phyloP scores from a whole-genome alignment of 2,113 vertebrate species.

The Dromas ardeola region DNA sequence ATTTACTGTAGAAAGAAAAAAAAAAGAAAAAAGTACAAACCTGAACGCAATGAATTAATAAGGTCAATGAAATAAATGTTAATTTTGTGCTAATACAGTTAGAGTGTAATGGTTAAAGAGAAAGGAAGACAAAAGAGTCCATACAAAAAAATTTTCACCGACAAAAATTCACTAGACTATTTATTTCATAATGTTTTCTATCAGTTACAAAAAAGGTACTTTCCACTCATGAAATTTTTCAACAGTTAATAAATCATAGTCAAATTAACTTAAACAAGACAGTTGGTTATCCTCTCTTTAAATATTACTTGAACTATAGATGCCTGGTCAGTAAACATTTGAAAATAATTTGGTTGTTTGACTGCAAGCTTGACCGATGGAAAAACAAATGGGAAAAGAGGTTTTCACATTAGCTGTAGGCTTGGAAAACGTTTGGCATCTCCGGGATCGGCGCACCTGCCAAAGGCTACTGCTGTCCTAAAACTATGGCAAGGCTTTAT shows the following conservation, averaged over 20 bases:
- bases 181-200: neutral
- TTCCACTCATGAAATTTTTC: constrained; percentile 20
- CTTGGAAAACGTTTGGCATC: neutral
- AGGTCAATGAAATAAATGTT: constrained; percentile 64
- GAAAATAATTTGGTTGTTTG: neutral
- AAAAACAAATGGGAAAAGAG: neutral
- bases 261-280: neutral
- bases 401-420: neutral
- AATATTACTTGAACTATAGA: neutral
- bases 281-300: neutral
- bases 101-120: constrained; percentile 4
- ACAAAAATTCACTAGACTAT: constrained; percentile 1
- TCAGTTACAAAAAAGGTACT: neutral
- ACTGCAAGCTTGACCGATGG: neutral
- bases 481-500: neutral
- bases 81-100: constrained; percentile 36
- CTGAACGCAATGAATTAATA: constrained; percentile 54
- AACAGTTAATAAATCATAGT: neutral
- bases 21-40: neutral
- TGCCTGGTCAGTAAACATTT: neutral
- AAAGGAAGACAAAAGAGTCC: neutral
- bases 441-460: neutral
- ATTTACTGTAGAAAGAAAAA: neutral
- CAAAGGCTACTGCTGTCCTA: neutral
- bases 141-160: neutral